Evolutionary conservation across 2,797 vertebrate genomes (phyloP).

Genomic region (Esox lucius): DNA sequence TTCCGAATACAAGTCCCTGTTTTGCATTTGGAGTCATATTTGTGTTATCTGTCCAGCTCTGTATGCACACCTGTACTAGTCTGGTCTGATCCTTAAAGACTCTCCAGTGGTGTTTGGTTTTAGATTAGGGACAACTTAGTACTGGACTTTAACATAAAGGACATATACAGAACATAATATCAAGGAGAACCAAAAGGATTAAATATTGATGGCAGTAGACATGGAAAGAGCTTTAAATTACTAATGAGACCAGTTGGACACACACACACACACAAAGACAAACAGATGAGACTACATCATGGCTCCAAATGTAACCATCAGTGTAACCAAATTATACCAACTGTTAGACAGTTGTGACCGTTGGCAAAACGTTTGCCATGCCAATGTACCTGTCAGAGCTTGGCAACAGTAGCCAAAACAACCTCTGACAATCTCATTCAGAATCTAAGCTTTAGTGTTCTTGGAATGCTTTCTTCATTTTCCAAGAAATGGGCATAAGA

Average conservation of each 20-base stretch:
- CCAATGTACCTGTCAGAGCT: too few species aligned
- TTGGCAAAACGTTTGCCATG: too few species aligned
- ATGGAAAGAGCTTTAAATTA: slow-evolving; percentile 67
- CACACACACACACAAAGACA: background rate
- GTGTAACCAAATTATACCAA: slow-evolving; percentile 32
- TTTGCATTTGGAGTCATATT: slow-evolving; percentile 38
- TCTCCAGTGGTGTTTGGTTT: background rate
- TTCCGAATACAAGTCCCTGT: slow-evolving; percentile 24
- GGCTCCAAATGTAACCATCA: slow-evolving; percentile 27
- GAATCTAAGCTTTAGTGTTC: too few species aligned
- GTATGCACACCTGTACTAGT: slow-evolving; percentile 53
- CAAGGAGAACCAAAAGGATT: too few species aligned
- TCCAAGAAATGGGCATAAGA: too few species aligned
- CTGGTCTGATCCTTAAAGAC: slow-evolving; percentile 23
- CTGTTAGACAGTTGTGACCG: slow-evolving; percentile 23
- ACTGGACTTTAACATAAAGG: background rate
- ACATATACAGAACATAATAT: too few species aligned
- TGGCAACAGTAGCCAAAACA: too few species aligned
- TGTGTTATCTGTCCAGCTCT: slow-evolving; percentile 37
- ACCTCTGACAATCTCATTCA: too few species aligned
- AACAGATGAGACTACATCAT: slow-evolving; percentile 17
- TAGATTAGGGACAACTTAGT: background rate
- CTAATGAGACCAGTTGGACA: slow-evolving; percentile 59
- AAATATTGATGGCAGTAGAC: slow-evolving; percentile 35
- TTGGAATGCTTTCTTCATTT: too few species aligned